Evolutionary conservation across 2,888 invertebrate species (phyloP).

Genomic region (Polymixis lichenea): DNA sequence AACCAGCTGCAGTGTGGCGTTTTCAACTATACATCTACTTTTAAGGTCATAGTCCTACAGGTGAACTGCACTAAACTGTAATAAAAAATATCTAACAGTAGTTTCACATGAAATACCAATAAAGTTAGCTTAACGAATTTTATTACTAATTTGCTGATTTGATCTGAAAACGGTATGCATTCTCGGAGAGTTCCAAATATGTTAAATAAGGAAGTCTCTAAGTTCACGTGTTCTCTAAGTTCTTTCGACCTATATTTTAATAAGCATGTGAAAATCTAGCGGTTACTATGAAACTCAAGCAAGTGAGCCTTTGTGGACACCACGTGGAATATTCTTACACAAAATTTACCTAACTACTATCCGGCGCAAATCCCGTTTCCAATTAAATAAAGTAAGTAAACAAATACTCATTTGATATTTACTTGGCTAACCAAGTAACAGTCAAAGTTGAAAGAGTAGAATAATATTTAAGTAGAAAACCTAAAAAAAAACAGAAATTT

Average conservation of each 20-base stretch:
- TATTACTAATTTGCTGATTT: no score
- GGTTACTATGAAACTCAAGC: slow-evolving; percentile 65
- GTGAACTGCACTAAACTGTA: background rate
- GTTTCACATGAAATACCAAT: background rate
- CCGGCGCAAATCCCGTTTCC: slow-evolving; percentile 37
- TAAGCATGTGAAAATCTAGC: slow-evolving; percentile 48
- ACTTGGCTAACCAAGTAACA: background rate
- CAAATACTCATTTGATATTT: slow-evolving; percentile 1
- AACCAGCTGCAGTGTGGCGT: no score
- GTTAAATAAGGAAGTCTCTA: background rate
- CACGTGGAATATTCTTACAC: slow-evolving; percentile 70
- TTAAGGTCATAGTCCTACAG: background rate
- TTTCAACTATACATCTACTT: no score
- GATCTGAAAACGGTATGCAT: background rate
- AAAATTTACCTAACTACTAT: slow-evolving; percentile 44
- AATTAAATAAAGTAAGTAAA: slow-evolving; percentile 28
- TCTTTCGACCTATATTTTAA: background rate
- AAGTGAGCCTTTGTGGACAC: slow-evolving; percentile 67
- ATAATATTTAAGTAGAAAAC: background rate
- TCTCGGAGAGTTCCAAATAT: background rate
- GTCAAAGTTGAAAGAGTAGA: background rate
- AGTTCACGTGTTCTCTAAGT: background rate
- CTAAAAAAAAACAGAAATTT: background rate
- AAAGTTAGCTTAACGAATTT: background rate
- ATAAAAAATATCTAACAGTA: background rate